Percentiles rank a stretch among this genome's conserved stretches.
phyloP scores from a whole-genome alignment of 2,888 invertebrate species.

The Leptopilina syphax region DNA sequence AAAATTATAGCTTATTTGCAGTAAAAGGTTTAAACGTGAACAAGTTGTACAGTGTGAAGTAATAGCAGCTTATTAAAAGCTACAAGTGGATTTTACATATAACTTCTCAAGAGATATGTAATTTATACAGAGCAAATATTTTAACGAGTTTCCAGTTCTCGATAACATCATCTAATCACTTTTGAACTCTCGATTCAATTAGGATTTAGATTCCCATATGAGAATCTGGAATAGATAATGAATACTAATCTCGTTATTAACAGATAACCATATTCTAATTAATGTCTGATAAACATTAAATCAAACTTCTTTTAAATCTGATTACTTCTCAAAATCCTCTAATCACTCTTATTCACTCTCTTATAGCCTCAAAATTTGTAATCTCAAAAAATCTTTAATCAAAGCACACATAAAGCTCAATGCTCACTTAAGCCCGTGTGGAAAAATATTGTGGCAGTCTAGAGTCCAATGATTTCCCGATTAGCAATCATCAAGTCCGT shows the following conservation, averaged over 20 bases:
- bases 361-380: too few species aligned
- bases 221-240: constrained; percentile 3
- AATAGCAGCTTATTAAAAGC: constrained; percentile 34
- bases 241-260: constrained; percentile 17
- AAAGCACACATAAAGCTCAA: too few species aligned
- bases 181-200: constrained; percentile 14
- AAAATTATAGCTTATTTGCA: constrained; percentile 11
- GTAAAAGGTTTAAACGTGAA: neutral
- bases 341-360: too few species aligned
- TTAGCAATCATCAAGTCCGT: too few species aligned
- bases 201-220: neutral
- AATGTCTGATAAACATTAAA: neutral
- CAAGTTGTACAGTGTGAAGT: constrained; percentile 27
- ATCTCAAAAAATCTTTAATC: too few species aligned
- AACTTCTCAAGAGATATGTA: constrained; percentile 23
- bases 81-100: constrained; percentile 12
- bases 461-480: too few species aligned
- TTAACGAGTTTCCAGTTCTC: constrained; percentile 17
- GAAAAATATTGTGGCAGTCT: too few species aligned
- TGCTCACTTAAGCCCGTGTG: too few species aligned
- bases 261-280: neutral
- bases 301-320: too few species aligned
- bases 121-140: constrained; percentile 21
- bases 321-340: too few species aligned
- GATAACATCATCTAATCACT: constrained; percentile 35